phyloP scores from a whole-genome alignment of 1,140 invertebrate species.

The Zaprionus capensis region DNA sequence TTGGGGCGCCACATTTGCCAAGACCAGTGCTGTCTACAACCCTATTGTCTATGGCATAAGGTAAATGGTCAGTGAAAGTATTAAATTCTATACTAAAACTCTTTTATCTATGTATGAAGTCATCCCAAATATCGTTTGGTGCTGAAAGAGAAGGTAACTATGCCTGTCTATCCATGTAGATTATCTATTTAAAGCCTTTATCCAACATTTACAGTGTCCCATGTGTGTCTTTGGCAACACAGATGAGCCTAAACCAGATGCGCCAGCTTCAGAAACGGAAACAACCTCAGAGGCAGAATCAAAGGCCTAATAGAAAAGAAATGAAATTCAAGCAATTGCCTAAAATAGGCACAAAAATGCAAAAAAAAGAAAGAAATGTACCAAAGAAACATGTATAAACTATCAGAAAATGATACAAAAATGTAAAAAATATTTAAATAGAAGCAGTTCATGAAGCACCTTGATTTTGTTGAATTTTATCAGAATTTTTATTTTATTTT shows the following conservation, averaged over 20 bases:
- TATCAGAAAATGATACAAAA: constrained; percentile 54
- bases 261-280: constrained; percentile 84
- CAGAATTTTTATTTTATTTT: not conserved
- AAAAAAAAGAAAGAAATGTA: constrained; percentile 38
- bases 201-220: constrained; percentile 86
- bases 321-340: constrained; percentile 49
- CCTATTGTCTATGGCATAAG: constrained; percentile 93
- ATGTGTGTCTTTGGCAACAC: constrained; percentile 86
- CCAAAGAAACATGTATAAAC: constrained; percentile 9
- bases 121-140: constrained; percentile 91
- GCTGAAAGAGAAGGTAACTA: constrained; percentile 86
- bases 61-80: constrained; percentile 75
- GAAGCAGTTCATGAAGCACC: not conserved
- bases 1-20: constrained; percentile 92
- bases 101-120: constrained; percentile 79
- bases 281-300: constrained; percentile 76
- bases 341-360: constrained; percentile 50
- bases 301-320: constrained; percentile 49
- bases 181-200: not conserved
- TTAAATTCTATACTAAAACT: not conserved
- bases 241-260: constrained; percentile 75
- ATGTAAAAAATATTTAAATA: constrained; percentile 44
- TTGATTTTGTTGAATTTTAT: not conserved
- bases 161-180: not conserved
- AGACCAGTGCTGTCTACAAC: constrained; percentile 92